Conservation (phyloP, 2,888 invertebrate species). For the Vanessa cardui region DNA sequence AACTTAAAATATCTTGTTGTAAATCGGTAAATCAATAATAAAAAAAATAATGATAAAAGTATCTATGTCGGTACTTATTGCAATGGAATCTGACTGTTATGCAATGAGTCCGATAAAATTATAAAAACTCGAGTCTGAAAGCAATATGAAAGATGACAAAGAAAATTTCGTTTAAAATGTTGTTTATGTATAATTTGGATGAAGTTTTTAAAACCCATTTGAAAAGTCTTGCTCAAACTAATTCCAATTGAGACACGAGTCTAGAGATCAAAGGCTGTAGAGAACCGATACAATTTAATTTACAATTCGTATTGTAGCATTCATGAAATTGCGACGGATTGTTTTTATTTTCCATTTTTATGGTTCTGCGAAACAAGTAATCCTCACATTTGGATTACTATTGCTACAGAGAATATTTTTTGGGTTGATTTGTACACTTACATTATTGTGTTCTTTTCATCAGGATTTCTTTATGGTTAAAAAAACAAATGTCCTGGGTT, state of each 20-base stretch:
- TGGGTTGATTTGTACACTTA: too few species aligned
- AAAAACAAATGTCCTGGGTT: too few species aligned
- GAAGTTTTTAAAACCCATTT: slow-evolving; percentile 1
- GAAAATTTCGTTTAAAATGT: neutral
- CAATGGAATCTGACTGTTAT: too few species aligned
- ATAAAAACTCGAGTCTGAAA: neutral
- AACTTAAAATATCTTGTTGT: too few species aligned
- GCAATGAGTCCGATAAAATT: too few species aligned
- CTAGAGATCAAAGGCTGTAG: slow-evolving; percentile 24
- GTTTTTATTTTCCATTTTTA: slow-evolving; percentile 21
- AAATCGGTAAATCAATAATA: too few species aligned
- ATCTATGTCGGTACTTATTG: neutral
- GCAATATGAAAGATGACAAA: neutral
- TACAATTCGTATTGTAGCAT: slow-evolving; percentile 23
- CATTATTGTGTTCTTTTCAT: too few species aligned
- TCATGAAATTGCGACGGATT: slow-evolving; percentile 20
- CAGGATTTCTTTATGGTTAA: too few species aligned
- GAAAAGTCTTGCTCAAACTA: slow-evolving; percentile 16
- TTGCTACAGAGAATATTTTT: too few species aligned
- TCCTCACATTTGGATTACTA: neutral
- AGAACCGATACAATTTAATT: slow-evolving; percentile 29
- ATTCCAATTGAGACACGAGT: slow-evolving; percentile 24
- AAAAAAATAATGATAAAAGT: too few species aligned
- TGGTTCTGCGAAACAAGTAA: slow-evolving; percentile 10
- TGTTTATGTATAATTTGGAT: slow-evolving; percentile 9